Conservation (phyloP, 2,113 vertebrate genomes). For the Catharus bicknelli region DNA sequence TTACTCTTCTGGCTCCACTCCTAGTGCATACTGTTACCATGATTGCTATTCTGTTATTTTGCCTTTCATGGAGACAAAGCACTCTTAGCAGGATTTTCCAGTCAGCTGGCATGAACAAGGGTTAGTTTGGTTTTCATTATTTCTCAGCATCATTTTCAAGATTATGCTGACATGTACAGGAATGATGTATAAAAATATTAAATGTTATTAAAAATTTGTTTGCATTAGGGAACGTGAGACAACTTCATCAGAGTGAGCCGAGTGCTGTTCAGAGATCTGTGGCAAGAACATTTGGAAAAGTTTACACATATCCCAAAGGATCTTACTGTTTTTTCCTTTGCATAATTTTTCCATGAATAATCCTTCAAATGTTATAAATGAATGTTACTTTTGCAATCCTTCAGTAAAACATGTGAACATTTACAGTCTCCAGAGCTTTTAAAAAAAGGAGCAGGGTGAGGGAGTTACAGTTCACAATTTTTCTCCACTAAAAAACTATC, state of each 20-base stretch:
- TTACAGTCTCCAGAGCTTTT: conserved; percentile 65
- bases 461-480: conserved; percentile 55
- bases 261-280: conserved; percentile 45
- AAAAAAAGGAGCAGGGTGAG: conserved; percentile 40
- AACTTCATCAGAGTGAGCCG: conserved; percentile 32
- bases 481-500: conserved; percentile 38
- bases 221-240: conserved; percentile 30
- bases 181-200: conserved; percentile 46
- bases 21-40: conserved; percentile 64
- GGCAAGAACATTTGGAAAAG: conserved; percentile 78
- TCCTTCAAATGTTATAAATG: conserved; percentile 75
- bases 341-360: conserved; percentile 85
- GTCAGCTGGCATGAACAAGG: conserved; percentile 49
- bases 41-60: conserved; percentile 61
- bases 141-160: conserved; percentile 59
- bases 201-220: conserved; percentile 56
- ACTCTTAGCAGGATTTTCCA: conserved; percentile 63
- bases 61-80: conserved; percentile 62
- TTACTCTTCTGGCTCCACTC: conserved; percentile 44
- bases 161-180: conserved; percentile 43
- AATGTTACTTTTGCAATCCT: conserved; percentile 74
- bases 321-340: conserved; percentile 78
- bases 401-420: conserved; percentile 72
- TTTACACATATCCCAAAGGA: conserved; percentile 78
- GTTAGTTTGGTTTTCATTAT: conserved; percentile 67